Evolutionary conservation across 2,113 vertebrate species (phyloP).

Genomic region (Hippolais icterina): DNA sequence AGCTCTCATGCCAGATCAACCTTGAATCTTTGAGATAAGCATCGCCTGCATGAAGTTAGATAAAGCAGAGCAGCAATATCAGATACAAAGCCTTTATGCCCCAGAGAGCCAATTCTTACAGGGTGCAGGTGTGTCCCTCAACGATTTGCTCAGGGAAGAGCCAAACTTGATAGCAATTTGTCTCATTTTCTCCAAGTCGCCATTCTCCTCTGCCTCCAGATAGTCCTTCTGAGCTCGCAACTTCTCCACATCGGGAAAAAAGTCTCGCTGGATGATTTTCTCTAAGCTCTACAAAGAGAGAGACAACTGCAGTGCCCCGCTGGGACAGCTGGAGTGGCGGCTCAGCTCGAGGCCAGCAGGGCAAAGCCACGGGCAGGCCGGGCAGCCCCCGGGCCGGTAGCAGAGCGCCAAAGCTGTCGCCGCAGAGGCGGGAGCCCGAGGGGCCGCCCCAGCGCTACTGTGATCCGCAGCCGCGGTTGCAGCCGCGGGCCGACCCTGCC

Average conservation of each 20-base stretch:
- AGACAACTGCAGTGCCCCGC: fast-evolving
- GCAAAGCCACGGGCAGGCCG: not conserved
- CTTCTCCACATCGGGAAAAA: slow-evolving; percentile 94
- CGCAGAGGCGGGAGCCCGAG: not conserved
- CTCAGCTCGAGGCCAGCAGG: not conserved
- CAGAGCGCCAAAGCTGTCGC: not conserved
- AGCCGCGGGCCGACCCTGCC: not conserved
- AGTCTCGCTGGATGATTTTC: slow-evolving; percentile 94
- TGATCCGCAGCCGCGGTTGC: no score
- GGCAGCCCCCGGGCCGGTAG: not conserved
- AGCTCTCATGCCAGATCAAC: not conserved
- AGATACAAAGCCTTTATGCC: not conserved
- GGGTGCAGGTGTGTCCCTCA: slow-evolving; percentile 82
- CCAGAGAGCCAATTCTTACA: slow-evolving; percentile 76
- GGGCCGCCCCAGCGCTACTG: not conserved
- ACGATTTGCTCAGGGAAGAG: slow-evolving; percentile 83
- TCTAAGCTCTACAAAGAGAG: slow-evolving; percentile 79
- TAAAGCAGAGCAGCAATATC: not conserved
- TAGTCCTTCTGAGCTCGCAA: slow-evolving; percentile 94
- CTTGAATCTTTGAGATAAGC: not conserved
- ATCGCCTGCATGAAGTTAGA: fast-evolving
- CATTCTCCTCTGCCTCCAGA: slow-evolving; percentile 91
- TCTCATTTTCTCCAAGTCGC: slow-evolving; percentile 93
- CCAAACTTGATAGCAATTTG: slow-evolving; percentile 94
- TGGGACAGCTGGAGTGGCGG: fast-evolving